phyloP scores from a whole-genome alignment of 2,113 vertebrate species.

The Antigone vipio region DNA sequence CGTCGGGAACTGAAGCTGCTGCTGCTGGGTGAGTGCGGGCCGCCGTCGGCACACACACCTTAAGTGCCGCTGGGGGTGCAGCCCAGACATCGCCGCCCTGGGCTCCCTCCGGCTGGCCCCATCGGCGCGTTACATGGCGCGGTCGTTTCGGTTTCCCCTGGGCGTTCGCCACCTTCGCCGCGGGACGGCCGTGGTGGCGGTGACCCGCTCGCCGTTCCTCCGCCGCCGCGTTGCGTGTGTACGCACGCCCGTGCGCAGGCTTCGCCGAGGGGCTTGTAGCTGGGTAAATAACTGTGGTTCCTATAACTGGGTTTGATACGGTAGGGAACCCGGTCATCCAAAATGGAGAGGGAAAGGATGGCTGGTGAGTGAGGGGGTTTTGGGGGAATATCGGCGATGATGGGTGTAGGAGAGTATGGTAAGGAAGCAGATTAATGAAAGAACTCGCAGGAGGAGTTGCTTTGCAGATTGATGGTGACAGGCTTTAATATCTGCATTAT shows the following conservation, averaged over 20 bases:
- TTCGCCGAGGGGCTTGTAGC: not conserved
- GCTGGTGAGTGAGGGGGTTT: not conserved
- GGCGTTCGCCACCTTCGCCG: not conserved
- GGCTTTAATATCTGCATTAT: slow-evolving; percentile 19
- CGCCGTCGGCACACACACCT: not conserved
- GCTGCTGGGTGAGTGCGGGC: slow-evolving; percentile 73
- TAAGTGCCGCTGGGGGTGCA: not conserved
- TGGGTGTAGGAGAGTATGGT: not conserved
- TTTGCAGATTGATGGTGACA: not conserved
- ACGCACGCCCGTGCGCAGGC: not conserved
- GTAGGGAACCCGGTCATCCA: not conserved
- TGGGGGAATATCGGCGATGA: not conserved
- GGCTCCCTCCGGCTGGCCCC: not conserved
- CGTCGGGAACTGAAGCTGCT: slow-evolving; percentile 82
- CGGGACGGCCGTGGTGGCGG: not conserved
- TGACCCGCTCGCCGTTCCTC: not conserved
- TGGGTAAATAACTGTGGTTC: not conserved
- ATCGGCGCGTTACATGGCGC: not conserved
- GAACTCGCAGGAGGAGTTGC: not conserved
- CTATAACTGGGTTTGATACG: not conserved
- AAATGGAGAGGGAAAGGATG: slow-evolving; percentile 11
- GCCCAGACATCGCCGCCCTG: not conserved
- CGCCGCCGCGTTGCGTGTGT: not conserved
- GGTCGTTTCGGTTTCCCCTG: not conserved
- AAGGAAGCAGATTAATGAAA: not conserved